Evolutionary conservation across 2,888 invertebrate species (phyloP).

Genomic region (Nudaria mundana): DNA sequence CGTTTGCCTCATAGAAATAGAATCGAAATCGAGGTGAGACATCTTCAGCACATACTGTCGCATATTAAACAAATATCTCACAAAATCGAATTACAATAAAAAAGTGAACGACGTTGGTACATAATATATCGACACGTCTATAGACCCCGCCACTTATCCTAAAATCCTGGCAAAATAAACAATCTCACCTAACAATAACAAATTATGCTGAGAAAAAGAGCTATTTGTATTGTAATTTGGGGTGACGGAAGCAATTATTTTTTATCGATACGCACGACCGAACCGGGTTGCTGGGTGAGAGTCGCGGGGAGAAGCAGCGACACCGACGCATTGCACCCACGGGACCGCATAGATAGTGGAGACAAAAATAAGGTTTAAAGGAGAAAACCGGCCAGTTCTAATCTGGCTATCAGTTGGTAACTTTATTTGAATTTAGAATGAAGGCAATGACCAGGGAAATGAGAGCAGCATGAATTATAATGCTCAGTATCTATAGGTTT

Average conservation of each 20-base stretch:
- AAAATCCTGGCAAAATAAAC: slow-evolving; percentile 3
- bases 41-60: too few relatives aligned
- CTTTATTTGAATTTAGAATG: background rate
- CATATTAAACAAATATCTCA: too few relatives aligned
- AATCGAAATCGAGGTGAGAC: too few relatives aligned
- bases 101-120: too few relatives aligned
- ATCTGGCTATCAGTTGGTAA: slow-evolving; percentile 17
- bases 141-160: too few relatives aligned
- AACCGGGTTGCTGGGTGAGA: slow-evolving; percentile 28
- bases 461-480: too few relatives aligned
- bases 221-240: slow-evolving; percentile 58
- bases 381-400: slow-evolving; percentile 40
- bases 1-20: too few relatives aligned
- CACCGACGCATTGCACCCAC: slow-evolving; percentile 75
- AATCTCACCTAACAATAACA: slow-evolving; percentile 11
- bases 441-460: background rate
- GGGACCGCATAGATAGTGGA: slow-evolving; percentile 51
- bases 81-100: too few relatives aligned
- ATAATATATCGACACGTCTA: too few relatives aligned
- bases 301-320: slow-evolving; percentile 41
- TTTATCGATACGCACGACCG: slow-evolving; percentile 76
- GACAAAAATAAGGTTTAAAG: slow-evolving; percentile 56
- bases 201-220: slow-evolving; percentile 37
- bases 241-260: slow-evolving; percentile 75
- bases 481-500: too few relatives aligned